A percentile compares a stretch with the other conserved stretches of the same genome.
phyloP scores from a whole-genome alignment of 2,888 invertebrate genomes.

The Drosophila pseudotakahashii region DNA sequence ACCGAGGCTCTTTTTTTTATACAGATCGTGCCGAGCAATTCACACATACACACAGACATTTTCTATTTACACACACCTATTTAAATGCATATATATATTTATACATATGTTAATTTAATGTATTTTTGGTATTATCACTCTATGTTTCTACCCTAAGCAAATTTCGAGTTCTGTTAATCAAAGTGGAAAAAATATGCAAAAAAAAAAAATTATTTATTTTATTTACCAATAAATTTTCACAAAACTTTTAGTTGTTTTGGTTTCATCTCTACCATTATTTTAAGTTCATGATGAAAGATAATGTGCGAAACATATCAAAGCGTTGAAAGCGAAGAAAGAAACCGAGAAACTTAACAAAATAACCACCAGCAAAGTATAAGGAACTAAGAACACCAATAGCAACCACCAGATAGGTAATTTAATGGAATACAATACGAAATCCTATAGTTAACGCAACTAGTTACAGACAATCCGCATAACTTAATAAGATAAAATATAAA shows the following conservation, averaged over 20 bases:
- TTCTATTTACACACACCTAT: slow-evolving; percentile 50
- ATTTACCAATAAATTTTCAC: slow-evolving; percentile 71
- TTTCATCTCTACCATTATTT: slow-evolving; percentile 6
- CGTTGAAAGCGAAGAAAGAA: slow-evolving; percentile 34
- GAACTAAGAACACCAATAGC: slow-evolving; percentile 32
- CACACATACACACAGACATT: slow-evolving; percentile 70
- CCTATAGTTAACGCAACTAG: slow-evolving; percentile 57
- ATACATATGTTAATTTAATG: slow-evolving; percentile 63
- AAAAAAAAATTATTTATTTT: slow-evolving; percentile 66
- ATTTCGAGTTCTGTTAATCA: slow-evolving; percentile 71
- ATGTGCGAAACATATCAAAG: slow-evolving; percentile 43
- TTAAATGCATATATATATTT: slow-evolving; percentile 49
- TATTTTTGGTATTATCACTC: slow-evolving; percentile 77
- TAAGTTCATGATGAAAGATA: slow-evolving; percentile 16
- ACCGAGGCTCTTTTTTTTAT: slow-evolving; percentile 35
- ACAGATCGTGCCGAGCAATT: slow-evolving; percentile 38
- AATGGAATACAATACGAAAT: slow-evolving; percentile 44
- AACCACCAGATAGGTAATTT: slow-evolving; percentile 71
- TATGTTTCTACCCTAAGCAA: slow-evolving; percentile 62
- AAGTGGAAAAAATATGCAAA: slow-evolving; percentile 24
- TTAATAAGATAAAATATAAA: slow-evolving; percentile 34
- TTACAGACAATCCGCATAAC: slow-evolving; percentile 70
- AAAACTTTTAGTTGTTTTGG: slow-evolving; percentile 44
- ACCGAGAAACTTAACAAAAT: slow-evolving; percentile 62
- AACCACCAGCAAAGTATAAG: slow-evolving; percentile 63